These are phyloP conservation scores for Calyptommatus sinebrachiatus DNA, from an alignment of 2,113 vertebrate species.

Conservation along the genomic window DNA sequence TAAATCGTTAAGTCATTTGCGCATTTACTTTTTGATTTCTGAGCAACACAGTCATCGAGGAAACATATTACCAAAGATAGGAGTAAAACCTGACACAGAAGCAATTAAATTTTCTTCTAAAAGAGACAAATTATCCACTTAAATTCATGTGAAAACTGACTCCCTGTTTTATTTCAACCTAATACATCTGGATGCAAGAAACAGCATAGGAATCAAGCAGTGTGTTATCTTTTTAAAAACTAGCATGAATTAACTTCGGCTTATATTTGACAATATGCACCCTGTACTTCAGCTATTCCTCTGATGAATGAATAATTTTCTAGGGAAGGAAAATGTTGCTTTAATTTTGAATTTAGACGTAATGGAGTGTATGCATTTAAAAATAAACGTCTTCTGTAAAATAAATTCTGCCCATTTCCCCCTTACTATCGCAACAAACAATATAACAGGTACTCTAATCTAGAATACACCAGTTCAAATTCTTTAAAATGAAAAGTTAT, in stretches of 20 bases:
- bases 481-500: no score
- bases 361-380: no score
- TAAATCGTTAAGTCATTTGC: conserved; percentile 51
- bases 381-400: no score
- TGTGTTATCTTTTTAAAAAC: not conserved
- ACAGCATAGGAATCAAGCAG: accelerated
- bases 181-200: conserved; percentile 27
- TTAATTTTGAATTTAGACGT: no score
- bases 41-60: conserved; percentile 28
- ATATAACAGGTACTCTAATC: no score
- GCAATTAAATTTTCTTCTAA: conserved; percentile 50
- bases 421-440: no score
- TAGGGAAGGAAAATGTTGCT: not conserved
- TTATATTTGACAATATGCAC: not conserved
- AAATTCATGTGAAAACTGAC: conserved; percentile 44
- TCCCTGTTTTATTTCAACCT: conserved; percentile 6
- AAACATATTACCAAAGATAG: conserved; percentile 49
- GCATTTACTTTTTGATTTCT: conserved; percentile 44
- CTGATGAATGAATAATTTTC: not conserved
- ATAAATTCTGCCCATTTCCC: no score
- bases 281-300: not conserved
- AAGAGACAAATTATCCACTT: conserved; percentile 51
- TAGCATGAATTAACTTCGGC: not conserved
- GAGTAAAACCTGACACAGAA: conserved; percentile 43
- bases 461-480: no score